Conservation (phyloP, 1,140 invertebrate species). For the Psilanteris sp. region DNA sequence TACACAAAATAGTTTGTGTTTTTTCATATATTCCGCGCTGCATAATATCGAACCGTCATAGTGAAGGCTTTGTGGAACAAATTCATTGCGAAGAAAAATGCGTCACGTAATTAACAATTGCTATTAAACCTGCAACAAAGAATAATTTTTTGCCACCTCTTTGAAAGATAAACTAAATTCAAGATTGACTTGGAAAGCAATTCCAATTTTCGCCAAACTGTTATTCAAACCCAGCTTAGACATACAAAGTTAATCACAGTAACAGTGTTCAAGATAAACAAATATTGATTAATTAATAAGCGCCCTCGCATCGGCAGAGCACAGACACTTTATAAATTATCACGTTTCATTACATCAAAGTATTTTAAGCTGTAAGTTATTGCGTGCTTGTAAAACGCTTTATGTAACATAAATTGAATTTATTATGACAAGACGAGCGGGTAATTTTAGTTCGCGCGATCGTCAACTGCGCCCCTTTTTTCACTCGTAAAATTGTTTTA, state of each 20-base stretch:
- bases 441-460: conserved; percentile 23
- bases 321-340: conserved; percentile 33
- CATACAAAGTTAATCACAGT: conserved; percentile 14
- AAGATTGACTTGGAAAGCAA: background rate
- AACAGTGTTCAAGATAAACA: conserved; percentile 10
- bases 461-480: background rate
- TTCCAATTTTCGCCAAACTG: conserved; percentile 4
- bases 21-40: too few species aligned
- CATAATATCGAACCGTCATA: too few species aligned
- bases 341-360: conserved; percentile 52
- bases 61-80: too few species aligned
- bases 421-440: conserved; percentile 23
- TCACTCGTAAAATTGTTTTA: conserved; percentile 3
- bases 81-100: too few species aligned
- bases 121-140: background rate
- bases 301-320: conserved; percentile 6
- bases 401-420: conserved; percentile 28
- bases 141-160: background rate
- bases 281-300: conserved; percentile 50
- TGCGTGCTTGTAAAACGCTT: conserved; percentile 26
- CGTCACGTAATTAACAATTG: too few species aligned
- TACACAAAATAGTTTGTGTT: too few species aligned
- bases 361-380: conserved; percentile 25
- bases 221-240: conserved; percentile 9
- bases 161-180: conserved; percentile 2